Evolutionary conservation across 2,797 vertebrate genomes (phyloP).

Genomic region (Petrocephalus sullivani): DNA sequence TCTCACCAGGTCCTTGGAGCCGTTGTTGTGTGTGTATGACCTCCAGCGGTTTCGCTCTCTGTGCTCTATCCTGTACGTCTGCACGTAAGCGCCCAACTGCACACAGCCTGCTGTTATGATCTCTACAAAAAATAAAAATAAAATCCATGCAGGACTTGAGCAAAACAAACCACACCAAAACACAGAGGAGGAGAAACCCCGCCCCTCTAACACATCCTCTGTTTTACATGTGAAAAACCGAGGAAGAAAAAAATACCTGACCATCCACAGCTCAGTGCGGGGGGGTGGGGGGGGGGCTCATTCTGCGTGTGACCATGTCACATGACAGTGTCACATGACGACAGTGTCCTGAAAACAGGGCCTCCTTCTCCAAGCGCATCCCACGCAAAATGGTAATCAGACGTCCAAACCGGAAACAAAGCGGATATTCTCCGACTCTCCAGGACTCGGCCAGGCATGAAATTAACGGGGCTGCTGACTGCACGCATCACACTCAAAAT

Average conservation of each 20-base stretch:
- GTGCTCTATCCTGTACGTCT: conserved; percentile 67
- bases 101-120: conserved; percentile 66
- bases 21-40: conserved; percentile 62
- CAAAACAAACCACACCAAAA: background rate
- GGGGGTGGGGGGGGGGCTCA: background rate
- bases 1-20: conserved; percentile 66
- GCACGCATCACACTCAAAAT: conserved; percentile 33
- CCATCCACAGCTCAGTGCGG: background rate
- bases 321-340: background rate
- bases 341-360: conserved; percentile 24
- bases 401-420: conserved; percentile 33
- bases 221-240: background rate
- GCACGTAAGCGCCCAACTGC: conserved; percentile 58
- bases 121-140: conserved; percentile 43
- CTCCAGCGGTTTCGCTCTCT: conserved; percentile 70
- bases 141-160: background rate
- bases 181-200: background rate
- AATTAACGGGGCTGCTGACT: conserved; percentile 24
- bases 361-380: conserved; percentile 30
- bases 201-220: background rate
- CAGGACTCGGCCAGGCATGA: conserved; percentile 7
- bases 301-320: background rate
- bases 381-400: conserved; percentile 28
- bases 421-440: conserved; percentile 28
- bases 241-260: background rate